Conservation (phyloP, 2,888 invertebrate species). For the Pardosa pseudoannulata region DNA sequence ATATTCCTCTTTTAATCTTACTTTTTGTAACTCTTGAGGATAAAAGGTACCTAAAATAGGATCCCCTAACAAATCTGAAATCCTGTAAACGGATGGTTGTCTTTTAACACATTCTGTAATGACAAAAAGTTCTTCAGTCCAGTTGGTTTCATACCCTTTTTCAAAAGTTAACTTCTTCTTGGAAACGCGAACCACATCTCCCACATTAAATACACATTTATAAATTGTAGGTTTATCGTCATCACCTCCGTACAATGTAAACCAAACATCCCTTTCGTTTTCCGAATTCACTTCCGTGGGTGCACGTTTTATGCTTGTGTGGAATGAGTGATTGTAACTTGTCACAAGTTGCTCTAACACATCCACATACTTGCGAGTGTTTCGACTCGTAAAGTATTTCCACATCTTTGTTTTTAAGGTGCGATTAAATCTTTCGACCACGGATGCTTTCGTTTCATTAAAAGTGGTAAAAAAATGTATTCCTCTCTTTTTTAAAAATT, state of each 20-base stretch:
- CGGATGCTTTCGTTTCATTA: slow-evolving; percentile 75
- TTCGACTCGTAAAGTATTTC: too few relatives aligned
- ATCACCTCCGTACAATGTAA: too few relatives aligned
- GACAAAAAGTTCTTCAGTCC: slow-evolving; percentile 29
- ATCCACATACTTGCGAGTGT: too few relatives aligned
- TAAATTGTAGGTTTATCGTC: too few relatives aligned
- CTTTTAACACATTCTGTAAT: background rate
- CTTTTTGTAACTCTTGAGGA: slow-evolving; percentile 22
- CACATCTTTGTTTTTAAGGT: slow-evolving; percentile 75
- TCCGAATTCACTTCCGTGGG: too few relatives aligned
- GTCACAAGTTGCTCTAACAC: slow-evolving; percentile 47
- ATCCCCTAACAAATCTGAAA: background rate
- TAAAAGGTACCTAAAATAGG: slow-evolving; percentile 17
- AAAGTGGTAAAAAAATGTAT: slow-evolving; percentile 74
- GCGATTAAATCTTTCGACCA: slow-evolving; percentile 76
- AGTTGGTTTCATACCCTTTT: slow-evolving; percentile 40
- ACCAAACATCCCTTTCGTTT: too few relatives aligned
- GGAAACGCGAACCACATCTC: slow-evolving; percentile 2
- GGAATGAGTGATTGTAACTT: too few relatives aligned
- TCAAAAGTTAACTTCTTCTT: slow-evolving; percentile 29
- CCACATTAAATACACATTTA: background rate
- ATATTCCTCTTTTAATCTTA: background rate
- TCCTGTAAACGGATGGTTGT: background rate
- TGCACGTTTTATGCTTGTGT: too few relatives aligned
- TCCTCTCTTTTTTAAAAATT: slow-evolving; percentile 67